Conservation (phyloP, 1,140 invertebrate genomes). For the Agrypnia vestita region DNA sequence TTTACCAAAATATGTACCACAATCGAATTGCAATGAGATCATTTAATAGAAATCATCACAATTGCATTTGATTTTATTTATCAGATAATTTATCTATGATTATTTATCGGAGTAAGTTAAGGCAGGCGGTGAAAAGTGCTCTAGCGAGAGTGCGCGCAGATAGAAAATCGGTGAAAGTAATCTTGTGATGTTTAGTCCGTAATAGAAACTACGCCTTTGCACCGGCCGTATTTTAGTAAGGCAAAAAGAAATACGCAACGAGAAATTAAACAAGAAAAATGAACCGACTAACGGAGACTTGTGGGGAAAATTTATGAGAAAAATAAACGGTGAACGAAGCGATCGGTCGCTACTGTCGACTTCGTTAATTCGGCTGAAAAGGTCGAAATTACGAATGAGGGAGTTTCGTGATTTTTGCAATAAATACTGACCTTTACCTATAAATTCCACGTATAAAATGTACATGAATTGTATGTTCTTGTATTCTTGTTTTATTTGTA, state of each 20-base stretch:
- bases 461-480: too few species aligned
- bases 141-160: constrained; percentile 30
- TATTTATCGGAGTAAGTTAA: constrained; percentile 27
- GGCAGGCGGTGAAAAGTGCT: constrained; percentile 18
- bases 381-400: too few species aligned
- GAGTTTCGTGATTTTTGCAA: too few species aligned
- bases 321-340: constrained; percentile 12
- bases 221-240: constrained; percentile 30
- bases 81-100: too few species aligned
- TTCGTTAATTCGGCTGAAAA: too few species aligned
- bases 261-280: constrained; percentile 37
- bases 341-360: neutral
- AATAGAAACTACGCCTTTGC: constrained; percentile 38
- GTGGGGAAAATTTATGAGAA: constrained; percentile 33
- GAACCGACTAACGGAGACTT: too few species aligned
- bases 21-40: neutral
- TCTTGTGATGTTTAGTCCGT: constrained; percentile 12
- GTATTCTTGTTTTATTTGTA: too few species aligned
- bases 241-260: constrained; percentile 41
- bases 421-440: too few species aligned
- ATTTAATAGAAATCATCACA: constrained; percentile 24
- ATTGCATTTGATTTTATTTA: too few species aligned
- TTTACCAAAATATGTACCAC: neutral
- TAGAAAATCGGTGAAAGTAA: constrained; percentile 48
- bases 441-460: too few species aligned